A percentile compares a stretch with the other conserved stretches of the same genome.
Conservation (phyloP, 1,140 invertebrate genomes). For the Pseudomyrmex sp. region DNA sequence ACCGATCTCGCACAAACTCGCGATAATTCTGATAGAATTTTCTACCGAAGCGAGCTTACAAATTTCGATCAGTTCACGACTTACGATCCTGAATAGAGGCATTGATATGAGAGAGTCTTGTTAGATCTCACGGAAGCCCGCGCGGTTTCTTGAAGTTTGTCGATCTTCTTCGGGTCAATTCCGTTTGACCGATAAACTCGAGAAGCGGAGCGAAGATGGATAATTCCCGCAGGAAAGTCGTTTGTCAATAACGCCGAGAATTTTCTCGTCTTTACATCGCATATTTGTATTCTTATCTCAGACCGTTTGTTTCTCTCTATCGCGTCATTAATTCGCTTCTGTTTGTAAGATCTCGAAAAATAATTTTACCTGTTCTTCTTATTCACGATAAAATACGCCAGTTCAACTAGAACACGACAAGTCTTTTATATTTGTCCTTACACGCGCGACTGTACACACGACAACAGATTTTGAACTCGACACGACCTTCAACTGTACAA, state of each 20-base stretch:
- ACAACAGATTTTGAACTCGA: no score
- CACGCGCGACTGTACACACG: no score
- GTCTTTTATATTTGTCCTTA: no score
- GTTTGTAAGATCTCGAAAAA: no score
- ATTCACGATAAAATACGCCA: no score
- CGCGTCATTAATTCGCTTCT: not conserved
- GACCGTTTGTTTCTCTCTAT: not conserved
- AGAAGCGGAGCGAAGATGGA: not conserved
- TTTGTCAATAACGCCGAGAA: conserved; percentile 11
- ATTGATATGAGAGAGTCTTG: conserved; percentile 16
- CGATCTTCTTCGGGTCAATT: conserved; percentile 22
- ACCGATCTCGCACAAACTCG: not conserved
- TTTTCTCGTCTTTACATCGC: not conserved
- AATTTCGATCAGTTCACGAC: conserved; percentile 3
- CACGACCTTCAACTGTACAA: no score
- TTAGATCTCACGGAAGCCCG: conserved; percentile 14
- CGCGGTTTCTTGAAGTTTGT: conserved; percentile 10
- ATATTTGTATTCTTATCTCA: not conserved
- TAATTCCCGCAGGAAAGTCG: conserved; percentile 4
- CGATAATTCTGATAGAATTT: not conserved
- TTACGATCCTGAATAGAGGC: conserved; percentile 13
- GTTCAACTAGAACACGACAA: no score
- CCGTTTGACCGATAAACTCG: conserved; percentile 30
- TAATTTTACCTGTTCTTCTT: no score
- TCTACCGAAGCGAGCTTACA: not conserved